phyloP scores from a whole-genome alignment of 2,888 invertebrate genomes.

The Petrophora chlorosata region DNA sequence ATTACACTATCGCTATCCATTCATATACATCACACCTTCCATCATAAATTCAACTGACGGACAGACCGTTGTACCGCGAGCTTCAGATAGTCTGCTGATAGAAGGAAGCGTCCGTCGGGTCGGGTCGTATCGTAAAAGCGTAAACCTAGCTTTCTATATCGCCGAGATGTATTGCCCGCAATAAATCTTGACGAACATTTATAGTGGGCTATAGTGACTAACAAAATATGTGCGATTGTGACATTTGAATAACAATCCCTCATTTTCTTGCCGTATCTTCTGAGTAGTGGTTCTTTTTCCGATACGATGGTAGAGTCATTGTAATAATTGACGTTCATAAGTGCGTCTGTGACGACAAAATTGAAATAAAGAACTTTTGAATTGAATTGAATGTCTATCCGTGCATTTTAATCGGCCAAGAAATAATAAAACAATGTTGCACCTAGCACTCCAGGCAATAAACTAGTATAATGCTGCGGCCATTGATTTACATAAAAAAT shows the following conservation, averaged over 20 bases:
- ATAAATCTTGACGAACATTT: conserved; percentile 35
- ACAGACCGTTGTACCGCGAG: conserved; percentile 20
- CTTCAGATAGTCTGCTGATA: conserved; percentile 29
- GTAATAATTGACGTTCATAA: too few relatives aligned
- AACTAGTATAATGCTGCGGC: too few relatives aligned
- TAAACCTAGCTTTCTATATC: conserved; percentile 35
- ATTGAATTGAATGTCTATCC: conserved; percentile 4
- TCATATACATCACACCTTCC: conserved; percentile 5
- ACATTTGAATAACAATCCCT: conserved; percentile 20
- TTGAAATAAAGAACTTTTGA: too few relatives aligned
- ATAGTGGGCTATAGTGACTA: conserved; percentile 37
- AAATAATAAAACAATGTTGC: conserved; percentile 4
- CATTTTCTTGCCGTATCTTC: too few relatives aligned
- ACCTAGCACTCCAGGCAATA: too few relatives aligned
- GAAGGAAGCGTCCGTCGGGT: conserved; percentile 35
- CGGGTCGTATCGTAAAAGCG: too few relatives aligned
- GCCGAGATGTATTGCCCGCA: conserved; percentile 22
- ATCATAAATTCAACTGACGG: conserved; percentile 22
- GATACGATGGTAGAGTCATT: too few relatives aligned
- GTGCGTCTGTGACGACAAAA: too few relatives aligned
- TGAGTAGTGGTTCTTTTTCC: too few relatives aligned
- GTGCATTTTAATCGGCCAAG: conserved; percentile 5
- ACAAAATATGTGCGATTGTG: conserved; percentile 29
- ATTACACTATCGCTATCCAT: background rate
- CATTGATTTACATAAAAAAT: too few relatives aligned